Evolutionary conservation across 2,113 vertebrate genomes (phyloP).

Genomic region (Periophthalmus modestus): DNA sequence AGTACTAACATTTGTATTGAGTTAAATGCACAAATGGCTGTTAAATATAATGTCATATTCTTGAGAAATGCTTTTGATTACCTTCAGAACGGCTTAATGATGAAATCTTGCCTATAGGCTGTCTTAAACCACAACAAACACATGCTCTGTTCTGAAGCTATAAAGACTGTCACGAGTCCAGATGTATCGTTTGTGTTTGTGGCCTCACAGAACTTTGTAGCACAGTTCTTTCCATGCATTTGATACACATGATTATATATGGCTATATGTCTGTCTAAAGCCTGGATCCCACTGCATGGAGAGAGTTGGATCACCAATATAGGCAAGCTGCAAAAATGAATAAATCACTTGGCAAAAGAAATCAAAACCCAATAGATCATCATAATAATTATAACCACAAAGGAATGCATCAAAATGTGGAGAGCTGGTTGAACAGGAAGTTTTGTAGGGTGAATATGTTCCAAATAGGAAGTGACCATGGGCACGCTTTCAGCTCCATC

Average conservation of each 20-base stretch:
- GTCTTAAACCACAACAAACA: constrained; percentile 6
- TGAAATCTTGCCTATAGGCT: neutral
- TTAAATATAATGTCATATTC: neutral
- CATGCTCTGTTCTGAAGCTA: neutral
- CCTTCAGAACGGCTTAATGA: neutral
- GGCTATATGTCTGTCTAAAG: neutral
- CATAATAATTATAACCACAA: neutral
- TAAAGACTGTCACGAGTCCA: neutral
- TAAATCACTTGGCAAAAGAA: neutral
- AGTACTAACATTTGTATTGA: constrained; percentile 1
- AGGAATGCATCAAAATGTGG: neutral
- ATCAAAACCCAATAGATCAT: neutral
- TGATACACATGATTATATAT: neutral
- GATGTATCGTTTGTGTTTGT: neutral
- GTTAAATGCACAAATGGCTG: neutral
- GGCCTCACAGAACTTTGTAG: neutral
- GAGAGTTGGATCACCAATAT: neutral
- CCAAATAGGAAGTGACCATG: no score
- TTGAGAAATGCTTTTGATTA: neutral
- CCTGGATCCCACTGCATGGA: neutral
- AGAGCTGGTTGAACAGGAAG: no score
- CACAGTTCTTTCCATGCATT: neutral
- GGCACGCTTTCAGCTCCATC: no score
- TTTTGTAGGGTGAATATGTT: no score
- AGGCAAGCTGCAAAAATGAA: neutral